Evolutionary conservation across 2,113 vertebrate genomes (phyloP).

Genomic region (Aldabrachelys gigantea): DNA sequence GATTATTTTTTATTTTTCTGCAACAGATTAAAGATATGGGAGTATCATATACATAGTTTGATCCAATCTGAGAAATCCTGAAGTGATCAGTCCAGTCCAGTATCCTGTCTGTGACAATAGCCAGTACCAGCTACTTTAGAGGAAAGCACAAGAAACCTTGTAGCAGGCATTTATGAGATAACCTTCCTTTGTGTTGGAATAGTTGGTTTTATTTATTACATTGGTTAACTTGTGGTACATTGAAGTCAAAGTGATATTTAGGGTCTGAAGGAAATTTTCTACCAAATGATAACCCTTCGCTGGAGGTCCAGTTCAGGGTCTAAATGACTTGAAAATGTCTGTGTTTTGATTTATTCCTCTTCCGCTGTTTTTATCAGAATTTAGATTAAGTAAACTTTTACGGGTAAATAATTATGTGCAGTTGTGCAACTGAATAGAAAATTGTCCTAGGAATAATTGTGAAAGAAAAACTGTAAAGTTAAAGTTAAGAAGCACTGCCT

Average conservation of each 20-base stretch:
- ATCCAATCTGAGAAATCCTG: neutral
- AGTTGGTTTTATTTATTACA: neutral
- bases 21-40: neutral
- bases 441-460: constrained; percentile 51
- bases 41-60: neutral
- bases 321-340: neutral
- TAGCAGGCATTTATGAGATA: neutral
- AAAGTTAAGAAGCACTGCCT: constrained; percentile 46
- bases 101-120: neutral
- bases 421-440: constrained; percentile 60
- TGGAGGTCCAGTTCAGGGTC: neutral
- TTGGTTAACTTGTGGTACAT: neutral
- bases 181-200: neutral
- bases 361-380: constrained; percentile 37
- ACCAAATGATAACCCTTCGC: neutral
- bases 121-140: neutral
- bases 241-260: neutral
- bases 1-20: neutral
- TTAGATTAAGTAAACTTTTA: constrained; percentile 42
- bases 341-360: constrained; percentile 40
- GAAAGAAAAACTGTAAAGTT: constrained; percentile 57
- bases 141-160: neutral
- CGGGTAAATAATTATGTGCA: constrained; percentile 60
- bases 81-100: neutral
- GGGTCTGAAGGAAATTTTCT: neutral